These are phyloP conservation scores for Sturnus vulgaris DNA, from an alignment of 2,113 vertebrate species.

Conservation along the genomic window DNA sequence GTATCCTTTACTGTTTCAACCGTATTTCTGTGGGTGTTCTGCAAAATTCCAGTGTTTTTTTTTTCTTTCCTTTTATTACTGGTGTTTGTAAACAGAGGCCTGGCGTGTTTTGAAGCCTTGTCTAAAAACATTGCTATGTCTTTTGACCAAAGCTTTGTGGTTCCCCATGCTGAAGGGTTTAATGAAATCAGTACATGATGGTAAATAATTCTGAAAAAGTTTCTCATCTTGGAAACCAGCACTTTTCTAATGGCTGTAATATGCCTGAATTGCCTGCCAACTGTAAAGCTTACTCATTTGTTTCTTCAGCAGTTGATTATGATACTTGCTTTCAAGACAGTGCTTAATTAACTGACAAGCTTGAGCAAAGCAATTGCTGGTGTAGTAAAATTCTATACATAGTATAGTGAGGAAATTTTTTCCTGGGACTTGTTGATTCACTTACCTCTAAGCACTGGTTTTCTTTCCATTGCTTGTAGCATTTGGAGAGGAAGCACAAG, in stretches of 20 bases:
- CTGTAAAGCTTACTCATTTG: background rate
- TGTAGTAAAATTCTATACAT: background rate
- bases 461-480: background rate
- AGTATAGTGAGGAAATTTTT: background rate
- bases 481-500: background rate
- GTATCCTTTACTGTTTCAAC: slow-evolving; percentile 84
- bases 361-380: background rate
- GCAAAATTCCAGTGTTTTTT: background rate
- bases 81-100: background rate
- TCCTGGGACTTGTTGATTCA: background rate
- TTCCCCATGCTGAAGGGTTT: background rate
- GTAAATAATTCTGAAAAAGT: background rate
- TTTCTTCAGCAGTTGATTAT: background rate
- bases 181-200: background rate
- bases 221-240: background rate
- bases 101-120: background rate
- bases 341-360: background rate
- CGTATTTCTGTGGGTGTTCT: background rate
- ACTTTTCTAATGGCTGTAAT: background rate
- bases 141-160: background rate
- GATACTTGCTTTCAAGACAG: background rate
- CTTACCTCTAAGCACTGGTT: background rate
- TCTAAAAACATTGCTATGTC: background rate
- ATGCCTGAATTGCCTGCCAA: background rate
- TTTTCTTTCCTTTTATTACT: background rate